Base-by-base conservation (phyloP, 2,888 invertebrate genomes). In the Arge pagana region DNA sequence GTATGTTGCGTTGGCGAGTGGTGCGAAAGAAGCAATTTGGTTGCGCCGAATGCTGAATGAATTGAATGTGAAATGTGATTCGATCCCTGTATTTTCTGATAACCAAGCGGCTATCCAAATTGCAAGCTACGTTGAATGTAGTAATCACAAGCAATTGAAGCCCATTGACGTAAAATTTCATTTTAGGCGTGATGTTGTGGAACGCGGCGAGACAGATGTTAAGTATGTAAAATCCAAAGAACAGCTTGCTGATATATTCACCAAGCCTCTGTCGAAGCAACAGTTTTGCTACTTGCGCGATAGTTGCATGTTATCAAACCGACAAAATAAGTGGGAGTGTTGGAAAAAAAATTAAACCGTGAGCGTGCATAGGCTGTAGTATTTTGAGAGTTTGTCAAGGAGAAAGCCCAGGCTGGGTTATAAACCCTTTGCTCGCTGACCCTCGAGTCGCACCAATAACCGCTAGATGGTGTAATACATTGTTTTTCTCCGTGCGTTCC, bases 201-300 rank as follows among this genome's bases (percentile, higher is more conserved):
- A 36, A 11, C 19, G 21, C 8, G 35, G 41, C 7, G 10, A 11
- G 4, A 52, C 49, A 33, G 48, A 39, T 39, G 30, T 50, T 5
- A 30, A 31, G 19, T 52, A 55, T 39, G 24, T 52, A 28, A 42
- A 41, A 8, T 52, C 55, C 1, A 28, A 33, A 13, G 43, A 50
- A n/a, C 52, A 55, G 18, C 11, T 43, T 21, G 55, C 52, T 10
- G 52, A 55, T 33, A 16, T 49, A 33, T 18, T 52, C 3, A 55
- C 49, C 11, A 48, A 55, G 18, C 41, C 54, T 1, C 31, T 55
- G 6, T 13, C 31, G n/a, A 37, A 15, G 16, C 39, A 48, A 28
- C 43, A 50, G 13, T 50, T 54, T 39, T n/a, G n/a, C n/a, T n/a
- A n/a, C n/a, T n/a, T n/a, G n/a, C n/a, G n/a, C n/a, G n/a, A n/a